A percentile compares a stretch with the other conserved stretches of the same genome.
phyloP scores from a whole-genome alignment of 2,888 invertebrate genomes.

The Zaprionus lineosus region DNA sequence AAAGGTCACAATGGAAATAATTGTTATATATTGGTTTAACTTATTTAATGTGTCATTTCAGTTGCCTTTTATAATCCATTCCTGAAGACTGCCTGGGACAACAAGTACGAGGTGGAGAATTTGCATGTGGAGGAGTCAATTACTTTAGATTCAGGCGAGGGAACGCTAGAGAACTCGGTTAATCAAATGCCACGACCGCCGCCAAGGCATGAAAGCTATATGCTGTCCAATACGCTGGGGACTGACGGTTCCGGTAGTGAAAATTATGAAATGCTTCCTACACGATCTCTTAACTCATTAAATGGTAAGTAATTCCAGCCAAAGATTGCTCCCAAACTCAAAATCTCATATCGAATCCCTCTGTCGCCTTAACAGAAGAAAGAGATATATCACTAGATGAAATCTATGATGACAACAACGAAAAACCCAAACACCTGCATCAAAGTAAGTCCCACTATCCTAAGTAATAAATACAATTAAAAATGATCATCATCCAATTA shows the following conservation, averaged over 20 bases:
- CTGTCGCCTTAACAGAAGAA: slow-evolving; percentile 82
- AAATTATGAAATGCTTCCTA: slow-evolving; percentile 87
- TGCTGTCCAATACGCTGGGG: slow-evolving; percentile 86
- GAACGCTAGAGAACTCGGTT: slow-evolving; percentile 88
- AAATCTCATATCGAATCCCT: slow-evolving; percentile 37
- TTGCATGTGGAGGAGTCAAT: slow-evolving; percentile 92
- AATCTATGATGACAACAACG: slow-evolving; percentile 83
- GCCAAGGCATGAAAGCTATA: slow-evolving; percentile 90
- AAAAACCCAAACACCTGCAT: slow-evolving; percentile 83
- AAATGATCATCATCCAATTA: background rate
- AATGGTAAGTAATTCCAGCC: slow-evolving; percentile 85
- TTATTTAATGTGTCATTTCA: slow-evolving; percentile 79
- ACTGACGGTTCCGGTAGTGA: slow-evolving; percentile 85
- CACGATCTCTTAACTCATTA: slow-evolving; percentile 83
- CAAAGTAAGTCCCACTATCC: slow-evolving; percentile 84
- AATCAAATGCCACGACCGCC: slow-evolving; percentile 86
- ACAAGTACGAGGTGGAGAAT: slow-evolving; percentile 96
- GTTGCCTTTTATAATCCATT: slow-evolving; percentile 97
- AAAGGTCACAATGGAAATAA: background rate
- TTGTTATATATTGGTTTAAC: background rate
- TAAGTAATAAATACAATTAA: too few species aligned
- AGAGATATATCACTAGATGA: slow-evolving; percentile 83
- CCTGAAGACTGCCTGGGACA: slow-evolving; percentile 98
- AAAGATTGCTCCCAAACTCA: slow-evolving; percentile 54
- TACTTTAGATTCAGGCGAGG: slow-evolving; percentile 87